Evolutionary conservation across 2,113 vertebrate genomes (phyloP).

Genomic region (Vidua macroura): DNA sequence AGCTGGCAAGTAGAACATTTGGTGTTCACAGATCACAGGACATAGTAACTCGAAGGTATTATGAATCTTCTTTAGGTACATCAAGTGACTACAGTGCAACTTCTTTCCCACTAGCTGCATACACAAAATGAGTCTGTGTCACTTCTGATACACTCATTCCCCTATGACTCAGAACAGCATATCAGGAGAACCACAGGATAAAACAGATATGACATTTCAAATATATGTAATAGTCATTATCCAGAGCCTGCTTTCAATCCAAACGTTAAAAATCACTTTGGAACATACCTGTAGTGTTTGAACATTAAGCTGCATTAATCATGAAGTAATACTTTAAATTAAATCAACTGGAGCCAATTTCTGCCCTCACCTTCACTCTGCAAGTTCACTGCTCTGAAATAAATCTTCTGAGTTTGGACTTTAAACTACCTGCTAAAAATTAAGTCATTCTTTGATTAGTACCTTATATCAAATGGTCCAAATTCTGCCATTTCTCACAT

Average conservation of each 20-base stretch:
- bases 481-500: constrained; percentile 23
- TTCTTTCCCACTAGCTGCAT: constrained; percentile 44
- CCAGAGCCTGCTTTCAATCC: constrained; percentile 44
- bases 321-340: constrained; percentile 27
- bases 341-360: constrained; percentile 20
- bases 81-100: constrained; percentile 8
- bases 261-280: constrained; percentile 47
- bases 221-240: constrained; percentile 56
- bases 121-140: constrained; percentile 46
- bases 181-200: constrained; percentile 27
- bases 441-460: neutral
- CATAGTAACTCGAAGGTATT: constrained; percentile 18
- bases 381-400: constrained; percentile 17
- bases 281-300: constrained; percentile 19
- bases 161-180: constrained; percentile 40
- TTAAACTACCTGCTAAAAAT: constrained; percentile 33
- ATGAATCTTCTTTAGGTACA: constrained; percentile 31
- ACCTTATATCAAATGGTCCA: neutral
- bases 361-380: constrained; percentile 25
- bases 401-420: constrained; percentile 16
- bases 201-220: constrained; percentile 56
- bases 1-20: neutral
- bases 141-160: constrained; percentile 40
- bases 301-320: constrained; percentile 30
- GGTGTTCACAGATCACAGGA: neutral